These are phyloP conservation scores for Agelastica alni DNA, from an alignment of 2,888 invertebrate genomes.

Conservation along the genomic window DNA sequence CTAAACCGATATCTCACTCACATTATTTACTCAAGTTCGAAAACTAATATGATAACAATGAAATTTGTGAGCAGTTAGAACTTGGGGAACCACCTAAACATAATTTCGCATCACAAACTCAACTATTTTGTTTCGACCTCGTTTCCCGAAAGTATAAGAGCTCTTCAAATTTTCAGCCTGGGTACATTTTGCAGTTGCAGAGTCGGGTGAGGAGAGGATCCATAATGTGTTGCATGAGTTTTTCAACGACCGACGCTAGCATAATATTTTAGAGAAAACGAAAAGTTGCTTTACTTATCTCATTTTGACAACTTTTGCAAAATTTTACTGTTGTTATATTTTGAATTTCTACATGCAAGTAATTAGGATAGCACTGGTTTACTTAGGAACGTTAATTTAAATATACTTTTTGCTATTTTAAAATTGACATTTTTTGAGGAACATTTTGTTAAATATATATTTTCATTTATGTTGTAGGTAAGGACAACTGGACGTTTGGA, in stretches of 20 bases:
- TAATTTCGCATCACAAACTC: background rate
- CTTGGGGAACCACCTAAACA: background rate
- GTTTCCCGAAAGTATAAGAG: background rate
- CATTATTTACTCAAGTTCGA: background rate
- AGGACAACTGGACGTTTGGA: too few species aligned
- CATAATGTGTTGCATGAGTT: too few species aligned
- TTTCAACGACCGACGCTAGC: too few species aligned
- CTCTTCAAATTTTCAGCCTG: constrained; percentile 1
- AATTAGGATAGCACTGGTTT: too few species aligned
- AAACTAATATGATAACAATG: background rate
- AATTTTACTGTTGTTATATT: background rate
- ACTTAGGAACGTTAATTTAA: too few species aligned
- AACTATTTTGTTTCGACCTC: background rate
- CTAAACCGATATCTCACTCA: background rate
- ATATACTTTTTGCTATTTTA: too few species aligned
- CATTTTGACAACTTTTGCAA: background rate
- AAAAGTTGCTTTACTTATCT: background rate
- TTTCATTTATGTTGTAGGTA: too few species aligned
- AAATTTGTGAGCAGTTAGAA: background rate
- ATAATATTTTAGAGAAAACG: too few species aligned
- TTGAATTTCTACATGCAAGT: background rate
- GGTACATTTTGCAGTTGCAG: constrained; percentile 1
- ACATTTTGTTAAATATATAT: too few species aligned
- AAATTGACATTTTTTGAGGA: too few species aligned
- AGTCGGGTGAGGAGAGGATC: background rate